These are phyloP conservation scores for Apoderus coryli DNA, from an alignment of 2,888 invertebrate genomes.

Conservation along the genomic window DNA sequence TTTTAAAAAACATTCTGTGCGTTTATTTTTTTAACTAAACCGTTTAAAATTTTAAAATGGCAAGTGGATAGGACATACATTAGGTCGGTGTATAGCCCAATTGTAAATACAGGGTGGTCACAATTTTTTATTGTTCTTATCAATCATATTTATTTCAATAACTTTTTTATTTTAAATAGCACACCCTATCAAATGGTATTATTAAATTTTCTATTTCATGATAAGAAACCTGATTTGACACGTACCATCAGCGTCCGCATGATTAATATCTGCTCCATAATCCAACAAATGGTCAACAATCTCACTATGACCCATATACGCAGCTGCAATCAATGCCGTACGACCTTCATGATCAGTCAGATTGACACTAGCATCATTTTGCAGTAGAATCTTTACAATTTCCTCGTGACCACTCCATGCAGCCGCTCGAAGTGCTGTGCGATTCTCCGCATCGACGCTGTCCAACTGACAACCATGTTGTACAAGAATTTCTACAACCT, in stretches of 20 bases:
- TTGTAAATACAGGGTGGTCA: too few species aligned
- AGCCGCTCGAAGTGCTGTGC: slow-evolving; percentile 80
- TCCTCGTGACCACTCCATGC: slow-evolving; percentile 91
- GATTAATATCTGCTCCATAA: slow-evolving; percentile 70
- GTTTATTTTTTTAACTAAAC: too few species aligned
- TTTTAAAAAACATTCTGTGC: too few species aligned
- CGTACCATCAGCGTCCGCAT: slow-evolving; percentile 70
- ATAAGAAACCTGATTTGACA: too few species aligned
- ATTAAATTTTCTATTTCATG: too few species aligned
- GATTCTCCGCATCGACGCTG: slow-evolving; percentile 72
- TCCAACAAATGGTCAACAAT: slow-evolving; percentile 73
- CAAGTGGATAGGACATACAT: too few species aligned
- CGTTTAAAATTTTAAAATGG: too few species aligned
- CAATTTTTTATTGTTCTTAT: too few species aligned
- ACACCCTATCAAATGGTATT: too few species aligned
- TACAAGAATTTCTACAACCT: slow-evolving; percentile 68
- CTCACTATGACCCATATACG: slow-evolving; percentile 87
- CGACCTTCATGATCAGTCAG: slow-evolving; percentile 75
- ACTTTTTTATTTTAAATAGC: too few species aligned
- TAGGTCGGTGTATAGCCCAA: too few species aligned
- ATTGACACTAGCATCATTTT: slow-evolving; percentile 66
- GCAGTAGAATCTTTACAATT: slow-evolving; percentile 58
- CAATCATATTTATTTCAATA: too few species aligned
- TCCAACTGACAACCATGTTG: slow-evolving; percentile 72
- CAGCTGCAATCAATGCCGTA: slow-evolving; percentile 86